Percentiles rank a stretch among this genome's conserved stretches.
phyloP scores from a whole-genome alignment of 2,113 vertebrate species.

The Murina feae region DNA sequence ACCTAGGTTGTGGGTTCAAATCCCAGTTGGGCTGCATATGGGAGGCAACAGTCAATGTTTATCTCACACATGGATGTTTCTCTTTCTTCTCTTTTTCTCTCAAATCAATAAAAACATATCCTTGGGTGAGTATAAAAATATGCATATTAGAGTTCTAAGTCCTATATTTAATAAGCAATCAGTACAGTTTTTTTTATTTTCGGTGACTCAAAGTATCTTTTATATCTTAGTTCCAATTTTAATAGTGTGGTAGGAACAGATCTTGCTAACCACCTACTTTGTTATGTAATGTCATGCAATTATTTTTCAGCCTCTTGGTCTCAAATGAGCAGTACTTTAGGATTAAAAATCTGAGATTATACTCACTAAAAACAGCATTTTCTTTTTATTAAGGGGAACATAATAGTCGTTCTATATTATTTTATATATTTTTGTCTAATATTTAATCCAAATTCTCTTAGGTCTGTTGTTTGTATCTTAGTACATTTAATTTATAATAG shows the following conservation, averaged over 20 bases:
- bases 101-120: neutral
- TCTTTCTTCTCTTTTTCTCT: neutral
- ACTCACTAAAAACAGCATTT: neutral
- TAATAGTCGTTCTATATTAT: slow-evolving; percentile 5
- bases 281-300: neutral
- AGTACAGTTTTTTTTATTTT: slow-evolving; percentile 22
- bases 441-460: neutral
- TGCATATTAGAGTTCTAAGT: neutral
- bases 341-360: slow-evolving; percentile 14
- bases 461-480: neutral
- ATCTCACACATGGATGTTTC: neutral
- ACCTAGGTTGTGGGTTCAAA: neutral
- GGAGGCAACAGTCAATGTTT: neutral
- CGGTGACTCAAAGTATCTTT: neutral
- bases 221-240: slow-evolving; percentile 47
- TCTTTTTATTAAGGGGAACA: slow-evolving; percentile 35
- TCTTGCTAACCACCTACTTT: slow-evolving; percentile 36
- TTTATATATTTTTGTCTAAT: neutral
- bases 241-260: neutral
- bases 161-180: neutral
- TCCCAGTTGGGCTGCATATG: neutral
- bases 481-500: neutral
- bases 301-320: slow-evolving; percentile 12
- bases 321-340: neutral
- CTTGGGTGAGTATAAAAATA: neutral